Conservation (phyloP, 2,797 vertebrate species). For the Hybognathus amarus region DNA sequence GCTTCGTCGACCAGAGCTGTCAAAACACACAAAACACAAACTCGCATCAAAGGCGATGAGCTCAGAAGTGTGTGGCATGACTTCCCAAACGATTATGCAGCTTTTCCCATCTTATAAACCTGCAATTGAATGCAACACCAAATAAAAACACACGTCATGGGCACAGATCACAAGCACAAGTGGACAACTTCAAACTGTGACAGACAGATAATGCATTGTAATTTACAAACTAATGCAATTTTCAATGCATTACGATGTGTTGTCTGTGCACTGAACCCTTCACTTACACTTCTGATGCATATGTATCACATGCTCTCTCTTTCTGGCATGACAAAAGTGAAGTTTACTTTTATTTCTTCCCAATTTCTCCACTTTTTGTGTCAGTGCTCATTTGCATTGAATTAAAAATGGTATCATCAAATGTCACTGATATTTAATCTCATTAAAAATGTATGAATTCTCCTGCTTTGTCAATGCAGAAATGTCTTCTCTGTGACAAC, state of each 20-base stretch:
- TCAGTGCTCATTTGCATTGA: not conserved
- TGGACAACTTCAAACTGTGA: constrained; percentile 20
- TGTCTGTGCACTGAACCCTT: not conserved
- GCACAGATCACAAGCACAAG: constrained; percentile 23
- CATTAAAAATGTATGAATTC: not conserved
- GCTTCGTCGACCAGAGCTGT: constrained; percentile 23
- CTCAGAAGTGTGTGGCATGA: not conserved
- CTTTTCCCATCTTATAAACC: not conserved
- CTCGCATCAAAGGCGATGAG: constrained; percentile 28
- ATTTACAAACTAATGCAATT: not conserved
- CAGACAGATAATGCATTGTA: constrained; percentile 35
- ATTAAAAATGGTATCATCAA: not conserved
- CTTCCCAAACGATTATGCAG: constrained; percentile 19
- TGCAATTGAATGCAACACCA: constrained; percentile 23
- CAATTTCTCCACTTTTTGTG: not conserved
- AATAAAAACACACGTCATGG: constrained; percentile 36
- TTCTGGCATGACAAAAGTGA: no score
- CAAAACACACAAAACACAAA: constrained; percentile 4
- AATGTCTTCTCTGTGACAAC: not conserved
- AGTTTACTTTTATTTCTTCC: no score
- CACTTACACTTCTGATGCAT: not conserved
- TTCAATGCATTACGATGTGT: not conserved
- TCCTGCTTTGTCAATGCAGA: not conserved
- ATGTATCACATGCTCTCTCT: not conserved
- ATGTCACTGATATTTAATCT: not conserved